phyloP scores from a whole-genome alignment of 2,888 invertebrate species.

The Dicyrtomina minuta region DNA sequence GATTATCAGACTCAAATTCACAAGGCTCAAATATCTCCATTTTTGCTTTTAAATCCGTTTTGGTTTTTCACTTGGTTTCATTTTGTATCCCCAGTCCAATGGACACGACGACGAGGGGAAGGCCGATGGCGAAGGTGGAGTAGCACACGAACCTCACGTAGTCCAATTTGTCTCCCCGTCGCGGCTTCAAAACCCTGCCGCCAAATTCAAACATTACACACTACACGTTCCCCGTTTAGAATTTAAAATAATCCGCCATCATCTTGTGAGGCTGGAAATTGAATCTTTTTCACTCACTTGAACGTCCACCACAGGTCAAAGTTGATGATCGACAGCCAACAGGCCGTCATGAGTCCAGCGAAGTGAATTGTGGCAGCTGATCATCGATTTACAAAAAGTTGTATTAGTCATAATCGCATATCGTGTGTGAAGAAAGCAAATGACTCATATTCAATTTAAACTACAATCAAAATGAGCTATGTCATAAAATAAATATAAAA shows the following conservation, averaged over 20 bases:
- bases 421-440: too few relatives aligned
- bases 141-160: slow-evolving; percentile 43
- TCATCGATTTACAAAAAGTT: too few relatives aligned
- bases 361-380: slow-evolving; percentile 5
- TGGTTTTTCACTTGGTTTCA: background rate
- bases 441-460: too few relatives aligned
- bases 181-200: slow-evolving; percentile 41
- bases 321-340: slow-evolving; percentile 78
- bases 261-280: background rate
- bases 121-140: slow-evolving; percentile 35
- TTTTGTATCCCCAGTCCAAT: slow-evolving; percentile 39
- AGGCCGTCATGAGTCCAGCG: slow-evolving; percentile 56
- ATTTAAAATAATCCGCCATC: background rate
- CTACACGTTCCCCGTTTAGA: background rate
- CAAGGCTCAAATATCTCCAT: too few relatives aligned
- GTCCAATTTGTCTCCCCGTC: slow-evolving; percentile 38
- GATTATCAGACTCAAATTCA: too few relatives aligned
- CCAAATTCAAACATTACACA: background rate
- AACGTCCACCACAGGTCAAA: slow-evolving; percentile 81
- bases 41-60: too few relatives aligned
- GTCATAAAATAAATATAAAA: too few relatives aligned
- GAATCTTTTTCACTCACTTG: slow-evolving; percentile 61
- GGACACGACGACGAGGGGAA: slow-evolving; percentile 38
- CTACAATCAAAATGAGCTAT: too few relatives aligned
- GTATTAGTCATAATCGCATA: too few relatives aligned